Conservation (phyloP, 2,113 vertebrate genomes). For the Corydoras sp. region DNA sequence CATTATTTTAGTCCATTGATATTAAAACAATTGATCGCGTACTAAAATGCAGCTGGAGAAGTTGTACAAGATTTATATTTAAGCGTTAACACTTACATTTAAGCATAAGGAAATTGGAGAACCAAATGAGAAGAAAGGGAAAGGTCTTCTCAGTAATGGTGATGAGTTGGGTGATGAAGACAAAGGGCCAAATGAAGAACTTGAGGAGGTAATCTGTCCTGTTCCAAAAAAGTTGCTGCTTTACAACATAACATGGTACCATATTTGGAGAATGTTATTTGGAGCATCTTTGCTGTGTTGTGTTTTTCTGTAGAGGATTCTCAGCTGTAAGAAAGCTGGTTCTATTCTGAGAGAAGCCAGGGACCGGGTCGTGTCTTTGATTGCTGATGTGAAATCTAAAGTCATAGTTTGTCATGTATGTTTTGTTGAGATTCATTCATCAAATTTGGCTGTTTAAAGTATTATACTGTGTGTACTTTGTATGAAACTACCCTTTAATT, state of each 20-base stretch:
- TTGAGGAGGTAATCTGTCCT: constrained; percentile 71
- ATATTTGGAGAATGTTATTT: too few relatives aligned
- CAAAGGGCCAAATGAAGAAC: constrained; percentile 62
- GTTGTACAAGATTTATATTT: background rate
- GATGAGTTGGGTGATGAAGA: constrained; percentile 51
- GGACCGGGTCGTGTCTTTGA: constrained; percentile 79
- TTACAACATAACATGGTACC: too few relatives aligned
- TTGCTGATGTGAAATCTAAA: constrained; percentile 68
- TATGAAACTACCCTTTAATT: background rate
- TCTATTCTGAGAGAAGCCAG: constrained; percentile 86
- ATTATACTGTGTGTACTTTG: background rate
- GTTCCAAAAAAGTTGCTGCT: too few relatives aligned
- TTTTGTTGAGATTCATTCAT: constrained; percentile 30
- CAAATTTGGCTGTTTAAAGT: too few relatives aligned
- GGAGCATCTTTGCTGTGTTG: background rate
- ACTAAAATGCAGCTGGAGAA: background rate
- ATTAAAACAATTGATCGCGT: too few relatives aligned
- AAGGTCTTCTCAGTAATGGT: constrained; percentile 47
- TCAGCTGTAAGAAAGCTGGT: constrained; percentile 80
- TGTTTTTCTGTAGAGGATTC: constrained; percentile 66
- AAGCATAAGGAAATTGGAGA: constrained; percentile 75
- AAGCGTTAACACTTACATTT: background rate
- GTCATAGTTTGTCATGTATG: constrained; percentile 90
- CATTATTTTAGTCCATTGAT: too few relatives aligned
- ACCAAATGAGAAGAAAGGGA: constrained; percentile 79